Base-by-base conservation (phyloP, 2,113 vertebrate genomes). In the Spheniscus mendiculus region DNA sequence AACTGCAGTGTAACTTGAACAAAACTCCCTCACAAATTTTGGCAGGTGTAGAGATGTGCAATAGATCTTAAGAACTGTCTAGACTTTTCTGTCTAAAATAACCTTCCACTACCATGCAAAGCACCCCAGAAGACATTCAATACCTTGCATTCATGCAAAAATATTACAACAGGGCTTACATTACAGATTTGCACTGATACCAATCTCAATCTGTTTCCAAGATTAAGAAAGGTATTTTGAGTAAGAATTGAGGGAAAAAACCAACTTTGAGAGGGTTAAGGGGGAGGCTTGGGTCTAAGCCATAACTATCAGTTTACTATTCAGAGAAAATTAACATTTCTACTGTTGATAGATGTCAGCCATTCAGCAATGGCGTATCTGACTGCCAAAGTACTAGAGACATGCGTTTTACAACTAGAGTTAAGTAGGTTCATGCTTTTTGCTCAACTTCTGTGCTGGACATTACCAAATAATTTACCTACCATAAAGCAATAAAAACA, bases 141-240 rank as follows among this genome's bases (percentile, higher is more conserved):
- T 96, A 90, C 73, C 62, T 52, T 67, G 38, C 78, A 94, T 81
- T 94, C 55, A 83, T 15, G 44, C 21, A 84, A 83, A 91, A 94
- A 69, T 83, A 93, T 44, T 78, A 74, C 66, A 15, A 88, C 16
- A 67, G n/a, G 34, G 13, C 29, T 90, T 53, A 59, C 53, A n/a
- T 53, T 79, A 62, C 5, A n/a, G 26, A 88, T 96, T 76, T 80
- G 32, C 50, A 19, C 82, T 30, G 96, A 86, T 92, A 91, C 17
- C 25, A 93, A 83, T 66, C 89, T 87, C 52, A 62, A 58, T 27
- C 67, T 53, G 44, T 84, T 95, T 94, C 72, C 42, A 85, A 70
- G 90, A 90, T 93, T 83, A 94, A 95, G 59, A 32, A 92, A 80
- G 79, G 77, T 74, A 90, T 69, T 97, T 84, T 94, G 70, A 93